A percentile compares a stretch with the other conserved stretches of the same genome.
phyloP scores from a whole-genome alignment of 1,140 invertebrate genomes.

The Nasonia vitripennis region DNA sequence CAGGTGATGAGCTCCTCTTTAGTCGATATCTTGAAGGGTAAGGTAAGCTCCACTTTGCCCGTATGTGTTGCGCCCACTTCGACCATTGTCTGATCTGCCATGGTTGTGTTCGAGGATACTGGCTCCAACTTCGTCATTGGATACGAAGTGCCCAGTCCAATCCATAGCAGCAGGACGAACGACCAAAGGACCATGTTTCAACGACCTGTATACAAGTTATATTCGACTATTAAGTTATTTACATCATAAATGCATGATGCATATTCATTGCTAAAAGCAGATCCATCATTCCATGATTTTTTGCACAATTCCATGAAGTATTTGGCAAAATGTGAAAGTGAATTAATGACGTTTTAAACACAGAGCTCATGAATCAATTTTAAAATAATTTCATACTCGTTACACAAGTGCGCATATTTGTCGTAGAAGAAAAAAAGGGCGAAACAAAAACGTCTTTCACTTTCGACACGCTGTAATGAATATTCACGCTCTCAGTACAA shows the following conservation, averaged over 20 bases:
- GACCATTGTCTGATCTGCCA: constrained; percentile 4
- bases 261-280: too few relatives aligned
- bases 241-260: too few relatives aligned
- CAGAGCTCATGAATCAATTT: neutral
- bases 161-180: constrained; percentile 3
- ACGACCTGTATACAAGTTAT: too few relatives aligned
- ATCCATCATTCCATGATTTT: neutral
- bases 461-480: neutral
- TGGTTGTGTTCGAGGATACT: neutral
- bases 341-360: neutral
- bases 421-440: neutral
- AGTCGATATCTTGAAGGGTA: constrained; percentile 63
- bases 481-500: neutral
- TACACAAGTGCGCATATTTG: neutral
- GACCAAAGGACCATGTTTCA: neutral
- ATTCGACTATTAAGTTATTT: too few relatives aligned
- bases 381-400: neutral
- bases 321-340: neutral
- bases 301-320: neutral
- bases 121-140: constrained; percentile 19
- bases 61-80: neutral
- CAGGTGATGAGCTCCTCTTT: constrained; percentile 67
- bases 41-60: constrained; percentile 61
- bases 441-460: neutral
- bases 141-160: neutral